These are phyloP conservation scores for Gobio gobio DNA, from an alignment of 2,113 vertebrate genomes.

Conservation along the genomic window DNA sequence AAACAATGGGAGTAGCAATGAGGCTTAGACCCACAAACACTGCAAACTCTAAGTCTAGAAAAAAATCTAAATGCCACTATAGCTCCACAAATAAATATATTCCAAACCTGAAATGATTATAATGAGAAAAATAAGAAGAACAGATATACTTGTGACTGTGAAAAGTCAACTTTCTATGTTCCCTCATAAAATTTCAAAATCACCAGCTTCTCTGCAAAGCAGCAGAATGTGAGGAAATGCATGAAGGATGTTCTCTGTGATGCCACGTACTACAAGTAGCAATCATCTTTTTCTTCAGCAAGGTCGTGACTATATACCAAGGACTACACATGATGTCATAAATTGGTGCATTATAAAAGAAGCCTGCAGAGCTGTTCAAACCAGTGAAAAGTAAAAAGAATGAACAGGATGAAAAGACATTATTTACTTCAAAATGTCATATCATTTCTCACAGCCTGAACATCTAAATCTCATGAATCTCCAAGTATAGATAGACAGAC, in stretches of 20 bases:
- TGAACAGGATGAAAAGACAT: not conserved
- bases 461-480: not conserved
- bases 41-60: not conserved
- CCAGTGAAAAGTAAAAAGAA: not conserved
- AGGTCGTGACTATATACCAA: not conserved
- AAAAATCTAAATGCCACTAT: not conserved
- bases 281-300: constrained; percentile 5
- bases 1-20: not conserved
- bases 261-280: not conserved
- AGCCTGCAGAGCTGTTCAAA: not conserved
- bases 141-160: not conserved
- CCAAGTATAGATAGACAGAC: not conserved
- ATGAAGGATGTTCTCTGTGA: not conserved
- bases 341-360: not conserved
- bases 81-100: not conserved
- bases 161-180: not conserved
- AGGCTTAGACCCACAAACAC: not conserved
- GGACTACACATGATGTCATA: not conserved
- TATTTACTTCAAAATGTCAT: too few species aligned
- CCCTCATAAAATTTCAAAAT: not conserved
- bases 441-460: not conserved
- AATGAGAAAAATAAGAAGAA: not conserved
- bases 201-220: not conserved
- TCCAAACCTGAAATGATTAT: not conserved
- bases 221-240: constrained; percentile 2